Evolutionary conservation across 2,797 vertebrate species (phyloP).

Genomic region (Sebastes hubbsi): DNA sequence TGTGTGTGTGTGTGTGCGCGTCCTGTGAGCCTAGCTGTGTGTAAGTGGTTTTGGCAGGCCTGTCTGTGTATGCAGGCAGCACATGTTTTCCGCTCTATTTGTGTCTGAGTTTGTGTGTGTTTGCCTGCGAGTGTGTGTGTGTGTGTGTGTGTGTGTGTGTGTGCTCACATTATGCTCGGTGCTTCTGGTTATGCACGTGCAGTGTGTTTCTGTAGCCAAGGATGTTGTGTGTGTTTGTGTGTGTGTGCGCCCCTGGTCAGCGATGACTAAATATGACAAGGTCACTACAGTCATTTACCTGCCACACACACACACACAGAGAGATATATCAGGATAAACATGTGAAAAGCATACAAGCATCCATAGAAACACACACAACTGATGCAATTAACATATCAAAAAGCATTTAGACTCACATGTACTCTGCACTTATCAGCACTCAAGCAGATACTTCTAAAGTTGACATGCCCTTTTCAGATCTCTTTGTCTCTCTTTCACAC

Average conservation of each 20-base stretch:
- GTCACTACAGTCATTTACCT: constrained; percentile 27
- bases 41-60: constrained; percentile 47
- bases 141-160: background rate
- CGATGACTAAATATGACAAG: constrained; percentile 34
- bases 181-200: background rate
- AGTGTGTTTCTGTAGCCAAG: background rate
- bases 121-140: background rate
- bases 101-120: constrained; percentile 24
- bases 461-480: background rate
- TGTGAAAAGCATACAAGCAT: background rate
- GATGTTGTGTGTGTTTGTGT: background rate
- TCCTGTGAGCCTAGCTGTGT: constrained; percentile 22
- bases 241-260: background rate
- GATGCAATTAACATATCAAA: background rate
- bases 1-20: constrained; percentile 4
- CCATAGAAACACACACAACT: background rate
- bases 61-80: constrained; percentile 45
- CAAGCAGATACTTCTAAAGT: background rate
- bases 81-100: constrained; percentile 58
- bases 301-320: background rate
- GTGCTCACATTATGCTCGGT: background rate
- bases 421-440: background rate
- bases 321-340: background rate
- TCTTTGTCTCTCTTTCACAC: background rate
- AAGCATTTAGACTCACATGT: background rate